Conservation (phyloP, 2,113 vertebrate species). For the Colinus virginianus region DNA sequence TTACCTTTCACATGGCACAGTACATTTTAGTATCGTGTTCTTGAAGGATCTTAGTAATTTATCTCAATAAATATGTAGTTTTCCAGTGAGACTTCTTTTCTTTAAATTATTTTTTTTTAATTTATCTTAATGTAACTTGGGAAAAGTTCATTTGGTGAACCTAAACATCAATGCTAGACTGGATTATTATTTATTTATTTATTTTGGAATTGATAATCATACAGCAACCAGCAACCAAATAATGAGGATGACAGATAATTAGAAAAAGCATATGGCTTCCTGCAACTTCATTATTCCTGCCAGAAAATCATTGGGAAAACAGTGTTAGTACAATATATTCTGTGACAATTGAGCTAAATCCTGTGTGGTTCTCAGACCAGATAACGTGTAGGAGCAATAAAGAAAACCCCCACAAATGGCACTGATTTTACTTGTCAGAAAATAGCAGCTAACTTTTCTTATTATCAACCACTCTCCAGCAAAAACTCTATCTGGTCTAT, state of each 20-base stretch:
- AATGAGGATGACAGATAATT: constrained; percentile 7
- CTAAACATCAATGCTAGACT: neutral
- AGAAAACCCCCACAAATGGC: neutral
- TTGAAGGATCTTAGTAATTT: constrained; percentile 29
- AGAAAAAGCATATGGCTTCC: constrained; percentile 18
- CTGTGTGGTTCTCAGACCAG: neutral
- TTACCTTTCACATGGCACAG: neutral
- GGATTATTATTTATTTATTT: too few species aligned
- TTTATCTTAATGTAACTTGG: constrained; percentile 9
- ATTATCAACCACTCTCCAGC: neutral
- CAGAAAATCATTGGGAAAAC: neutral
- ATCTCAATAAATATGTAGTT: constrained; percentile 4
- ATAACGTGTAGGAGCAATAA: neutral
- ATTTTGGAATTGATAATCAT: neutral
- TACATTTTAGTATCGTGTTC: constrained; percentile 12
- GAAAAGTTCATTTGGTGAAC: constrained; percentile 39
- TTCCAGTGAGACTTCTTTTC: neutral
- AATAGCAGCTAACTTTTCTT: neutral
- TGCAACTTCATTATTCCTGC: constrained; percentile 7
- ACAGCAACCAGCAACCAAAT: neutral
- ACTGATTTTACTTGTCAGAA: neutral
- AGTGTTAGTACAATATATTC: neutral
- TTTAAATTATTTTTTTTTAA: constrained; percentile 34
- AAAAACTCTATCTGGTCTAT: neutral
- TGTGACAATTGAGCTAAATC: neutral